Evolutionary conservation across 2,888 invertebrate species (phyloP).

Genomic region (Dinocampus coccinellae): DNA sequence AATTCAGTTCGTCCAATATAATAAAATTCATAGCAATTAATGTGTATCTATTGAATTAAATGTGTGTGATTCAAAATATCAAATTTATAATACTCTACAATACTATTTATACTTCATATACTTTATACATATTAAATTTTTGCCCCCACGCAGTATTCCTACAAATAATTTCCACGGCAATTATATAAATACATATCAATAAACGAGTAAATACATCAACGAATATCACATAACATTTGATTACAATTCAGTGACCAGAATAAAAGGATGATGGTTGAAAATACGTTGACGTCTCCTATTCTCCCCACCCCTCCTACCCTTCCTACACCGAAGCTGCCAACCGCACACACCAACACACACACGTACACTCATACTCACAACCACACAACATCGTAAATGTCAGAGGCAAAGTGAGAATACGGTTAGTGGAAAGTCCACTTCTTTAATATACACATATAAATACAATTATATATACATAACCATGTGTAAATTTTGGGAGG

Average conservation of each 20-base stretch:
- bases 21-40: too few relatives aligned
- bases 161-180: neutral
- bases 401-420: constrained; percentile 38
- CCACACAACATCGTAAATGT: constrained; percentile 48
- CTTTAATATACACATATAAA: neutral
- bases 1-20: too few relatives aligned
- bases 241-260: neutral
- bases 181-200: neutral
- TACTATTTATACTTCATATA: too few relatives aligned
- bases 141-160: too few relatives aligned
- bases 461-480: neutral
- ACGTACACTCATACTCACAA: too few relatives aligned
- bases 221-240: constrained; percentile 28
- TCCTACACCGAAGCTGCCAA: too few relatives aligned
- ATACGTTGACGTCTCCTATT: too few relatives aligned
- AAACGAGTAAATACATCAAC: constrained; percentile 11
- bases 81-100: neutral
- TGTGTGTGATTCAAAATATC: too few relatives aligned
- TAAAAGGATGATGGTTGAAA: constrained; percentile 7
- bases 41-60: too few relatives aligned
- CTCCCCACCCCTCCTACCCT: too few relatives aligned
- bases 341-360: too few relatives aligned
- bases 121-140: too few relatives aligned
- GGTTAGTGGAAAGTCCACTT: constrained; percentile 27
- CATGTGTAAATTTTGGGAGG: constrained; percentile 37